Percentiles rank a stretch among this genome's conserved stretches.
Conservation (phyloP, 2,113 vertebrate species). For the Podarcis cretensis region DNA sequence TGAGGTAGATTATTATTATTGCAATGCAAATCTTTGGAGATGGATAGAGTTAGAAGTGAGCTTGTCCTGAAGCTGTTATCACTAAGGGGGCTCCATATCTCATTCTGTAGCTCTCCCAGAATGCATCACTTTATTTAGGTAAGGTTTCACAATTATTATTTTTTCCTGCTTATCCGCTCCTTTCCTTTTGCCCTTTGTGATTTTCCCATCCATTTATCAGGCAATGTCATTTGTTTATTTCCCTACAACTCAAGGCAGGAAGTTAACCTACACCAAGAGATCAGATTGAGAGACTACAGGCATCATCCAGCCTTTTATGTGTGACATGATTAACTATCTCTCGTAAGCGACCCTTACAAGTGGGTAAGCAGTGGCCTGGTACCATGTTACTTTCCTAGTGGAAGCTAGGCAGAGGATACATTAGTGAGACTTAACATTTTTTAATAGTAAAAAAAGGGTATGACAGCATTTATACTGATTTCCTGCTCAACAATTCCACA, state of each 20-base stretch:
- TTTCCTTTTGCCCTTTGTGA: constrained; percentile 34
- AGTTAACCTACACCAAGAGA: constrained; percentile 34
- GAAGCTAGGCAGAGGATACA: constrained; percentile 11
- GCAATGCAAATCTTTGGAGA: constrained; percentile 62
- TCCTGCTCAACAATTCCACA: constrained; percentile 41
- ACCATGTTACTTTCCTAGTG: constrained; percentile 39
- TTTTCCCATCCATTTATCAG: constrained; percentile 46
- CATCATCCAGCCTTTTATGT: constrained; percentile 38
- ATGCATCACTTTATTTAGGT: constrained; percentile 28
- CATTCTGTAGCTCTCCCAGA: constrained; percentile 49
- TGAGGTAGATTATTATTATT: constrained; percentile 27
- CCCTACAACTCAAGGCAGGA: constrained; percentile 42
- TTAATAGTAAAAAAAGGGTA: neutral
- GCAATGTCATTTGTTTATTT: constrained; percentile 48
- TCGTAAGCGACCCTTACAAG: neutral
- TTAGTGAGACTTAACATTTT: neutral
- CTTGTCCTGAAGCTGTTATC: constrained; percentile 50
- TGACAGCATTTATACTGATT: constrained; percentile 39
- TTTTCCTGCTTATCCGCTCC: constrained; percentile 40
- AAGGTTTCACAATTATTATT: constrained; percentile 31
- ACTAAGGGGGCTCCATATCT: constrained; percentile 42
- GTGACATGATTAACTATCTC: constrained; percentile 21
- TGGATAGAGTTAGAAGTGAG: constrained; percentile 34
- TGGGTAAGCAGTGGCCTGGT: neutral
- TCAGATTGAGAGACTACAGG: constrained; percentile 45